Conservation (phyloP, 2,113 vertebrate species). For the Ptilonorhynchus violaceus region DNA sequence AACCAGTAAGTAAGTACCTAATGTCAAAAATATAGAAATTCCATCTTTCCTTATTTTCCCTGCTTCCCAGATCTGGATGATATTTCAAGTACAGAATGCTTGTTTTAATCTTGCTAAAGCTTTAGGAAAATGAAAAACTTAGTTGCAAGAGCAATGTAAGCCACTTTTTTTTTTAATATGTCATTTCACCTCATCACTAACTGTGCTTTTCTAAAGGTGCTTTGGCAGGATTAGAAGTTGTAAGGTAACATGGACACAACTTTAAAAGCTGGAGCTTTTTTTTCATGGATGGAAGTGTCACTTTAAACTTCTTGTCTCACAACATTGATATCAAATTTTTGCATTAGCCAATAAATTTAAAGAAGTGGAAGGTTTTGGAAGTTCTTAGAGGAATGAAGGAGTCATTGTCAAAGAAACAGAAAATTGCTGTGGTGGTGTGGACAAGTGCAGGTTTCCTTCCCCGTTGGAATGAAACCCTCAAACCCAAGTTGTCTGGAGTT, state of each 20-base stretch:
- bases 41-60: neutral
- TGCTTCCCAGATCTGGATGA: neutral
- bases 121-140: neutral
- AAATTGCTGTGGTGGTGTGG: neutral
- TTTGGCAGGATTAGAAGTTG: slow-evolving; percentile 9
- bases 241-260: neutral
- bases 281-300: neutral
- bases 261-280: neutral
- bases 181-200: neutral
- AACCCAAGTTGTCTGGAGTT: neutral
- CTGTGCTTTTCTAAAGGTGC: neutral
- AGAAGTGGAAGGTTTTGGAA: neutral
- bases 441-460: neutral
- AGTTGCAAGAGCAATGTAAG: neutral
- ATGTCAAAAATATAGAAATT: neutral
- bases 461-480: neutral
- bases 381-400: neutral
- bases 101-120: neutral
- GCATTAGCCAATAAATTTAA: neutral
- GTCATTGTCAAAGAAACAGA: neutral
- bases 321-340: neutral
- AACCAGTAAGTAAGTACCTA: neutral
- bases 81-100: neutral
- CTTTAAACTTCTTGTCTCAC: neutral
- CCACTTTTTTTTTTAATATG: neutral